Evolutionary conservation across 1,140 invertebrate genomes (phyloP).

Genomic region (Penaeus chinensis): DNA sequence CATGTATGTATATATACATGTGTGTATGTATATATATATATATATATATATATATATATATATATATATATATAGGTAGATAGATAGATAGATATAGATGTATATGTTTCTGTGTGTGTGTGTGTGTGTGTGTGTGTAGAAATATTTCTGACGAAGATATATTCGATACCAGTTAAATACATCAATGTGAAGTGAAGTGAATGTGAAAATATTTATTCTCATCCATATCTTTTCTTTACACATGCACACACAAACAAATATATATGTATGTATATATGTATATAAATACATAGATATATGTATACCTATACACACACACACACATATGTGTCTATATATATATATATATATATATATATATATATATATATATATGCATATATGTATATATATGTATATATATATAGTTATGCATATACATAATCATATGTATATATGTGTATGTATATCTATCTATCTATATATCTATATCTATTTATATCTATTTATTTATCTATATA

Average conservation of each 20-base stretch:
- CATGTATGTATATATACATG: background rate
- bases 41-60: conserved; percentile 8
- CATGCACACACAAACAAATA: background rate
- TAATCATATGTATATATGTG: background rate
- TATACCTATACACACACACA: background rate
- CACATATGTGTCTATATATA: background rate
- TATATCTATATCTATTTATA: no score
- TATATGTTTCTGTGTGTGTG: background rate
- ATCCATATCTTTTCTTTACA: no score
- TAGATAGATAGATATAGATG: background rate
- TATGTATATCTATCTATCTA: background rate
- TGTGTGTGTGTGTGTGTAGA: background rate
- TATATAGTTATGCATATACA: no score
- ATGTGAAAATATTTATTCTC: background rate
- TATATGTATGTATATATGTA: background rate
- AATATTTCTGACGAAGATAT: background rate
- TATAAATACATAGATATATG: background rate
- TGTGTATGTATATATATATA: background rate
- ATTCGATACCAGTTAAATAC: no score
- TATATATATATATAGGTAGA: background rate
- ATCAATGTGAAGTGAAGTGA: background rate
- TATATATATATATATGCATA: no score
- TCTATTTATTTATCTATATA: no score
- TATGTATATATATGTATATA: no score
- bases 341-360: background rate